Percentiles rank a stretch among this genome's conserved stretches.
phyloP scores from a whole-genome alignment of 2,888 invertebrate genomes.

The Parasteatoda lunata region DNA sequence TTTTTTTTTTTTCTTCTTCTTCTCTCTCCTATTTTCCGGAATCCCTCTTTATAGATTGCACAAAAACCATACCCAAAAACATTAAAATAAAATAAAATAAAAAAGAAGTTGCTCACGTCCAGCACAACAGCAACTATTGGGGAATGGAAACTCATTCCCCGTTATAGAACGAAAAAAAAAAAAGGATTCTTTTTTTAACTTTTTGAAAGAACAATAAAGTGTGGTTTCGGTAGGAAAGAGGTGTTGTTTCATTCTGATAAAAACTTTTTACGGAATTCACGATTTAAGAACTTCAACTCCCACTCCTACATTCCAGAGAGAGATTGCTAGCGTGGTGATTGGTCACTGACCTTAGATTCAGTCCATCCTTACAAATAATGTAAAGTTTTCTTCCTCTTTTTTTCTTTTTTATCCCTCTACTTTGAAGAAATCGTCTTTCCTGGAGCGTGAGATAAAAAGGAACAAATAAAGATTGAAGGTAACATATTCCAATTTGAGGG shows the following conservation, averaged over 20 bases:
- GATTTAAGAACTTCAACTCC: background rate
- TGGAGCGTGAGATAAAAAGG: too few relatives aligned
- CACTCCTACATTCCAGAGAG: background rate
- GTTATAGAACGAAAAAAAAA: background rate
- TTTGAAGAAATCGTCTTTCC: too few relatives aligned
- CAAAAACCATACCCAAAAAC: too few relatives aligned
- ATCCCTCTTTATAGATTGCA: too few relatives aligned
- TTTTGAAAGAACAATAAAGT: background rate
- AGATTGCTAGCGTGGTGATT: background rate
- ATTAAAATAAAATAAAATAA: background rate
- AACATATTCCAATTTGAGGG: too few relatives aligned
- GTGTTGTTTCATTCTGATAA: constrained; percentile 5
- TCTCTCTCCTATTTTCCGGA: too few relatives aligned
- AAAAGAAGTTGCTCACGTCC: background rate
- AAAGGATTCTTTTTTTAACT: background rate
- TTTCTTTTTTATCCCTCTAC: too few relatives aligned
- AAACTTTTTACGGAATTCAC: constrained; percentile 1
- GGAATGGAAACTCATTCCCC: background rate
- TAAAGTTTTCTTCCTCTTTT: too few relatives aligned
- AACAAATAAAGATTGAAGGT: too few relatives aligned
- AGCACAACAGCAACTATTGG: background rate
- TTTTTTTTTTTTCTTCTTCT: too few relatives aligned
- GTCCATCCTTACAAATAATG: too few relatives aligned
- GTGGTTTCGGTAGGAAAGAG: background rate
- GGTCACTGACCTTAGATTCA: background rate